phyloP scores from a whole-genome alignment of 2,888 invertebrate genomes.

The Coecobrya sp. region DNA sequence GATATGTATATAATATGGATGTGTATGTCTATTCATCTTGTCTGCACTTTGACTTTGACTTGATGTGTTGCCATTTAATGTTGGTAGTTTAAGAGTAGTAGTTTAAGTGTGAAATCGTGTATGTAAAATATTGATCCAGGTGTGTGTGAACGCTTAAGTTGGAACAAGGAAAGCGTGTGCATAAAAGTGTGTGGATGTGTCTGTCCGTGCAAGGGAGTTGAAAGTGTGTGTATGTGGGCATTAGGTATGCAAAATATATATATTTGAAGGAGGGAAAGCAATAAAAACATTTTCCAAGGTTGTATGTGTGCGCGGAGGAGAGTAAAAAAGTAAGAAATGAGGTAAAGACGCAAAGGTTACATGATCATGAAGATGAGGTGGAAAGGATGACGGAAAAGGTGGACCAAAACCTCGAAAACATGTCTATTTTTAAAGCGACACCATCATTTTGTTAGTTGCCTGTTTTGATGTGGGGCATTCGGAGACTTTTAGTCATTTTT shows the following conservation, averaged over 20 bases:
- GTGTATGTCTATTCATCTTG: constrained; percentile 33
- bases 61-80: constrained; percentile 41
- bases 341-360: not conserved
- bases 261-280: not conserved
- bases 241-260: not conserved
- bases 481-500: not conserved
- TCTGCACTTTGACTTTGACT: constrained; percentile 47
- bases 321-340: not conserved
- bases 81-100: not conserved
- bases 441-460: too few relatives aligned
- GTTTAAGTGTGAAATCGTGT: constrained; percentile 65
- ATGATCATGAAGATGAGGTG: not conserved
- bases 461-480: not conserved
- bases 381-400: not conserved
- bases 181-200: not conserved
- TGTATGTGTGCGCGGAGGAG: too few relatives aligned
- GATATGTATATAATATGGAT: constrained; percentile 20
- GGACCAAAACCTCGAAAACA: not conserved
- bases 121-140: constrained; percentile 74
- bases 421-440: not conserved
- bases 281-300: not conserved
- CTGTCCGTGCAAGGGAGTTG: not conserved
- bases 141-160: not conserved
- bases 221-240: not conserved
- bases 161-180: not conserved